Evolutionary conservation across 2,888 invertebrate genomes (phyloP).

Genomic region (Stomorhina lunata): DNA sequence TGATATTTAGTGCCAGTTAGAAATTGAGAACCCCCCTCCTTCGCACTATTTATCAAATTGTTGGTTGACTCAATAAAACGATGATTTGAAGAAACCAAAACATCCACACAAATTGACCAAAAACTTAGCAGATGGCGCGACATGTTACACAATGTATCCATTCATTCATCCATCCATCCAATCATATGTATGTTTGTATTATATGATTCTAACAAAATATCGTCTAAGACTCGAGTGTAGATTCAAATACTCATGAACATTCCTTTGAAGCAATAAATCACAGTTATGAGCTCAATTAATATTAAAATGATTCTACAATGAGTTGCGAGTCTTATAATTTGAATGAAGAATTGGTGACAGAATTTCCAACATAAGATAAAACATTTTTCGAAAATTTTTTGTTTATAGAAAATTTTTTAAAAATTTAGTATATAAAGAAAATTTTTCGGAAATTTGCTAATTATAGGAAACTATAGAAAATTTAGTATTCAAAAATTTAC

Average conservation of each 20-base stretch:
- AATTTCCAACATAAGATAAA: neutral
- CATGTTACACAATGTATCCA: slow-evolving; percentile 35
- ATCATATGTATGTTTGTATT: neutral
- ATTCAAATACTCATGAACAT: neutral
- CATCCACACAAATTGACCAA: slow-evolving; percentile 50
- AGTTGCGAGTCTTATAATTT: neutral
- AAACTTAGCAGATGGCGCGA: slow-evolving; percentile 61
- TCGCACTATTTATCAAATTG: neutral
- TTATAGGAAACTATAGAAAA: too few species aligned
- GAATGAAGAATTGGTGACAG: neutral
- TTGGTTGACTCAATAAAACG: slow-evolving; percentile 37
- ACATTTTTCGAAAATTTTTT: neutral
- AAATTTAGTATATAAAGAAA: too few species aligned
- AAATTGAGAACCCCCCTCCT: slow-evolving; percentile 7
- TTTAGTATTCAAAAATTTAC: too few species aligned
- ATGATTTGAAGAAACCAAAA: slow-evolving; percentile 40
- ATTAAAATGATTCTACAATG: neutral
- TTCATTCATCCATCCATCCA: neutral
- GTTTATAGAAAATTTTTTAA: too few species aligned
- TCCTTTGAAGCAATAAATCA: slow-evolving; percentile 31
- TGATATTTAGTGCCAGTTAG: slow-evolving; percentile 41
- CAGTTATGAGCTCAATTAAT: slow-evolving; percentile 37
- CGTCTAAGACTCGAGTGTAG: neutral
- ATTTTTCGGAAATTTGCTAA: too few species aligned
- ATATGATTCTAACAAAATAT: neutral